phyloP scores from a whole-genome alignment of 30 jellyfish, hydroid and myxozoan genomes.

The Pelagia noctiluca region DNA sequence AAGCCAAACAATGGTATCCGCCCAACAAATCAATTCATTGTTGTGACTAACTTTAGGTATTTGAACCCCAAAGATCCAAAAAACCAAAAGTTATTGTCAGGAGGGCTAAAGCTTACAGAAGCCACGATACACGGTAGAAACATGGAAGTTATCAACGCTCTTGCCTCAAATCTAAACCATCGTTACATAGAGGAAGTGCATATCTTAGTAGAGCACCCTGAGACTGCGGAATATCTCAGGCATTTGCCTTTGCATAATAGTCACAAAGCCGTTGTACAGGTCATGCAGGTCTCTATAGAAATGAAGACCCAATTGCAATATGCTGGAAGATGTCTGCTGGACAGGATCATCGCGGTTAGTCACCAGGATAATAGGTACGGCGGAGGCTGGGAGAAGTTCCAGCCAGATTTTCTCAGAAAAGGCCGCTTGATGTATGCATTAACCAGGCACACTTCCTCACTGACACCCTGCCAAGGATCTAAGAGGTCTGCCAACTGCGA shows the following conservation, averaged over 20 bases:
- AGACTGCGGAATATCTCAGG: slow-evolving; percentile 26
- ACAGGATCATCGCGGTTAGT: slow-evolving; percentile 18
- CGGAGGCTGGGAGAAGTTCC: slow-evolving; percentile 46
- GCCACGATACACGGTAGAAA: slow-evolving; percentile 19
- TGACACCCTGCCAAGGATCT: slow-evolving; percentile 1
- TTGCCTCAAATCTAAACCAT: slow-evolving; percentile 40
- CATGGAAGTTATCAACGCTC: slow-evolving; percentile 22
- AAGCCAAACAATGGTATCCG: too few species aligned
- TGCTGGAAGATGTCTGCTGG: slow-evolving; percentile 22
- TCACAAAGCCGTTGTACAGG: slow-evolving; percentile 30
- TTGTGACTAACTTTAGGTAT: background rate
- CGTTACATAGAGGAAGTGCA: slow-evolving; percentile 17
- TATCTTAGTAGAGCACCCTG: slow-evolving; percentile 7
- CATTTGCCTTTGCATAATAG: slow-evolving; percentile 29
- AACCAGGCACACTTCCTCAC: slow-evolving; percentile 44
- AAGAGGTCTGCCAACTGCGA: slow-evolving; percentile 54
- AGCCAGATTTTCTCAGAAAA: background rate
- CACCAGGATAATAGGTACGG: slow-evolving; percentile 56
- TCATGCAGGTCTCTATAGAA: background rate
- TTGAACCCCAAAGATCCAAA: background rate
- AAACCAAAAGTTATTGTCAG: too few species aligned
- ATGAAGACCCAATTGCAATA: background rate
- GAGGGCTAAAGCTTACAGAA: background rate
- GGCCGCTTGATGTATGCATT: slow-evolving; percentile 58
- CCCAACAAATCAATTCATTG: background rate